These are phyloP conservation scores for Ceratosolen solmsi DNA, from an alignment of 1,140 invertebrate species.

Conservation along the genomic window DNA sequence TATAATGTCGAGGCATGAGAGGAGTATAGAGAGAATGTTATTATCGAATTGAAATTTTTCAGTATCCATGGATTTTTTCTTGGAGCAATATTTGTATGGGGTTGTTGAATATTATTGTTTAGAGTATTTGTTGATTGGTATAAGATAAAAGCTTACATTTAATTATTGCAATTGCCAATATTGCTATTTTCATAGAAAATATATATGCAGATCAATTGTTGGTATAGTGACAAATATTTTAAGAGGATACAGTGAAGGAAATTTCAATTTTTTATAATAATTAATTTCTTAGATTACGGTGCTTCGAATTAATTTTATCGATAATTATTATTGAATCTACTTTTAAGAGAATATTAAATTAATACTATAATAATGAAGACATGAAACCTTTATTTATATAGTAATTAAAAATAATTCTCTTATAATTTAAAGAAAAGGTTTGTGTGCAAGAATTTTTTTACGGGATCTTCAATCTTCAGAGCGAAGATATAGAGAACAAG, in stretches of 20 bases:
- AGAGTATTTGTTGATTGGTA: neutral
- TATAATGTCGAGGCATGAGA: neutral
- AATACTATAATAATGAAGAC: neutral
- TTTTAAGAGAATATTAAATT: too few species aligned
- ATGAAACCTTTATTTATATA: neutral
- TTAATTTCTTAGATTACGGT: neutral
- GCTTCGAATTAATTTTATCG: neutral
- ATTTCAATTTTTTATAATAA: neutral
- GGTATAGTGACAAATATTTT: neutral
- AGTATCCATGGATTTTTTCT: neutral
- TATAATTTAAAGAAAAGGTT: neutral
- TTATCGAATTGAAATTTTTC: neutral
- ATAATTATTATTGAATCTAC: too few species aligned
- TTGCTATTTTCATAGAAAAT: neutral
- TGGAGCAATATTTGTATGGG: neutral
- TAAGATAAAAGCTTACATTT: neutral
- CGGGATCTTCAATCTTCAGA: neutral
- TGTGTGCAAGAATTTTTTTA: neutral
- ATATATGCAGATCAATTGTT: neutral
- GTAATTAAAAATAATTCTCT: neutral
- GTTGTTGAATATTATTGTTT: neutral
- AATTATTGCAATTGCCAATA: neutral
- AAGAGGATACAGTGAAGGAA: neutral
- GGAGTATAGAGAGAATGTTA: neutral
- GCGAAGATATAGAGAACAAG: slow-evolving; percentile 41